Percentiles rank a stretch among this genome's conserved stretches.
Conservation (phyloP, 2,888 invertebrate genomes). For the Euproctis similis region DNA sequence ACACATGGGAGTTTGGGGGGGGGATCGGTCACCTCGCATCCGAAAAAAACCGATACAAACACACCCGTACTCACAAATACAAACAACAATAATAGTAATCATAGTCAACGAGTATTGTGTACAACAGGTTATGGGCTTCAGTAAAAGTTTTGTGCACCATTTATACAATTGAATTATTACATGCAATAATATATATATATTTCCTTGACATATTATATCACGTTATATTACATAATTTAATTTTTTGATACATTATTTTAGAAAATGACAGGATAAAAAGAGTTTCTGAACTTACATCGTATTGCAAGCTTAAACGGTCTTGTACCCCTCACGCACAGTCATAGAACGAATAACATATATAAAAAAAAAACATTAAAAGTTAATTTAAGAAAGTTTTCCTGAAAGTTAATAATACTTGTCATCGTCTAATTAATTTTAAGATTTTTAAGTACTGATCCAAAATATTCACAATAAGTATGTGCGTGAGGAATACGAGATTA, state of each 20-base stretch:
- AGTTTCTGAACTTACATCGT: constrained; percentile 46
- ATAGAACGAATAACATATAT: constrained; percentile 14
- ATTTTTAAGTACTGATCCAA: constrained; percentile 55
- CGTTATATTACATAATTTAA: background rate
- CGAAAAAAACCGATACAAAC: background rate
- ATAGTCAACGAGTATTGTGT: constrained; percentile 32
- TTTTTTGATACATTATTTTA: constrained; percentile 20
- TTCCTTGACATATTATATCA: background rate
- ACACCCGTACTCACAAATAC: constrained; percentile 18
- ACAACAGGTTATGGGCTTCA: constrained; percentile 28
- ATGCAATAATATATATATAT: constrained; percentile 11
- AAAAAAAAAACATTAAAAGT: constrained; percentile 21
- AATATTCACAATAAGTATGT: constrained; percentile 21
- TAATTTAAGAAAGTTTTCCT: constrained; percentile 27
- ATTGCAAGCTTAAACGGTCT: constrained; percentile 52
- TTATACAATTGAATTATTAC: constrained; percentile 30
- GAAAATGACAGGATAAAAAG: constrained; percentile 59
- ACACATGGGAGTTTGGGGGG: too few species aligned
- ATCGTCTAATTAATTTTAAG: too few species aligned
- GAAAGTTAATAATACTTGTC: constrained; percentile 37
- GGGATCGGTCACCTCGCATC: constrained; percentile 7
- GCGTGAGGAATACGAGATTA: constrained; percentile 37
- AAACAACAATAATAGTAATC: constrained; percentile 26
- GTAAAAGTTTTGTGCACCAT: constrained; percentile 35
- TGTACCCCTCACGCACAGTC: constrained; percentile 27